Conservation (phyloP, 2,113 vertebrate genomes). For the Lethenteron reissneri region DNA sequence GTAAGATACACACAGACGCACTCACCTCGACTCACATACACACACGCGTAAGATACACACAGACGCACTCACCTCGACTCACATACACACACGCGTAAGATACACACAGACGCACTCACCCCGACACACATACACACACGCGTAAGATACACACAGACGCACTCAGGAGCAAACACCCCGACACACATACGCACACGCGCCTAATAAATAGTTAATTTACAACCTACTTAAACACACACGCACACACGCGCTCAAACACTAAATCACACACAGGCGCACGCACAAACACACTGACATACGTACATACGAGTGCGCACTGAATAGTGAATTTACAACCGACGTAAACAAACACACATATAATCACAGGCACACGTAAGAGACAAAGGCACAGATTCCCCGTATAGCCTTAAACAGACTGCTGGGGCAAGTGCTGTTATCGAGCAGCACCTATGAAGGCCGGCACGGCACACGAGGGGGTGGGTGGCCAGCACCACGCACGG, state of each 20-base stretch:
- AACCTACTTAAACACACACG: neutral
- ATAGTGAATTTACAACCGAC: neutral
- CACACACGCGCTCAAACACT: neutral
- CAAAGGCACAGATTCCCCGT: neutral
- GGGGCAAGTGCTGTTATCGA: too few species aligned
- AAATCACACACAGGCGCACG: neutral
- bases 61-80: neutral
- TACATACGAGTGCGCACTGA: neutral
- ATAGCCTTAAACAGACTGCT: too few species aligned
- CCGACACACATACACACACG: neutral
- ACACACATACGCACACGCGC: neutral
- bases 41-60: neutral
- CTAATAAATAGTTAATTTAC: neutral
- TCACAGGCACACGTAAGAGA: neutral
- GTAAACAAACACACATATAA: slow-evolving; percentile 1
- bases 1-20: neutral
- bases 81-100: neutral
- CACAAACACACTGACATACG: slow-evolving; percentile 1
- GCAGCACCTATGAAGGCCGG: too few species aligned
- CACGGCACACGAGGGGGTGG: too few species aligned
- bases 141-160: neutral
- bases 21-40: neutral
- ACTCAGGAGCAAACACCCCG: neutral
- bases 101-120: neutral
- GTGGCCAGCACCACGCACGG: too few species aligned